Evolutionary conservation across 1,140 invertebrate species (phyloP), one percentile per base, ranked within the genome.

Genomic region (Musca domestica): DNA sequence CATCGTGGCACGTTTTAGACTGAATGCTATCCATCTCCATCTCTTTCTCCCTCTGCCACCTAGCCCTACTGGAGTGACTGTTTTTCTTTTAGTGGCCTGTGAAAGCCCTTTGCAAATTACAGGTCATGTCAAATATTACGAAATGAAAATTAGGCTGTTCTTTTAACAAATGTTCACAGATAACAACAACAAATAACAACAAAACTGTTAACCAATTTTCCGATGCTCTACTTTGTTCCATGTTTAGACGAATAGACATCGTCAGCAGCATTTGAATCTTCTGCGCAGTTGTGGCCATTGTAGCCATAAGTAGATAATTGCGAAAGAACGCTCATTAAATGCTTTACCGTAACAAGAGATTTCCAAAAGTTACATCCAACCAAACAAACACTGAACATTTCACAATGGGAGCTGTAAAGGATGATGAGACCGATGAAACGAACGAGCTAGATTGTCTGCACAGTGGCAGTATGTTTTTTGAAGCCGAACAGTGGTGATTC

Each of bases 121-220:
- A 61, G 56, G 27, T 61, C 56, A 61, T 34, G 56, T 61, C 52
- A 56, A 56, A 56, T 61, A 30, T 61, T 61, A 61, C 56, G n/a
- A 34, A 61, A 20, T 17, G 56, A 41, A 61, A 61, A 61, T 61
- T 61, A 61, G 6, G 27, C 27, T 61, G 17, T 61, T 23, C 56
- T 61, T 25, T 34, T 51, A 20, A 34, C 30, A 41, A 54, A 54
- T 12, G 48, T 19, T 22, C 17, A 19, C 27, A 17, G 34, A 41
- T 19, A 0, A 30, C 4, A 61, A 17, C 5, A 61, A 61, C 27
- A 23, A 19, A 27, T 30, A 58, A 58, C 20, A 19, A 34, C 7
- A 12, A 41, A n/a, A n/a, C n/a, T 41, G 34, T 41, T 41, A 41
- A 41, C 4, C 34, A 41, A 41, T 41, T 41, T 41, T 41, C 56